Evolutionary conservation across 2,888 invertebrate genomes (phyloP).

Genomic region (Eremobia ochroleuca): DNA sequence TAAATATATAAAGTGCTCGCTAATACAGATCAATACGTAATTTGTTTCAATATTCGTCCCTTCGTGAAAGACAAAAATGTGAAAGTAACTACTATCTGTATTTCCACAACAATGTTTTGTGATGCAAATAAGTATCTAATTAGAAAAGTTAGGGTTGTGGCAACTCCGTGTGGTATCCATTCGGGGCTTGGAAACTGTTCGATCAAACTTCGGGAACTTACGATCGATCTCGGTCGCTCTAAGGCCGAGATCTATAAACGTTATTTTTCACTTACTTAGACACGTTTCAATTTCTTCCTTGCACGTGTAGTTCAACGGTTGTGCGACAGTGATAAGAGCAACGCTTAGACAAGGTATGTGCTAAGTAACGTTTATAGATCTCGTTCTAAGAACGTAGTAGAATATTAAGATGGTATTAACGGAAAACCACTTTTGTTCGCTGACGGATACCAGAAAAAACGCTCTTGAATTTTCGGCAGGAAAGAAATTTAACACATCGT

Average conservation of each 20-base stretch:
- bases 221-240: slow-evolving; percentile 2
- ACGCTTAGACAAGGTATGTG: not conserved
- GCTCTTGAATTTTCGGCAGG: not conserved
- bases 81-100: not conserved
- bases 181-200: slow-evolving; percentile 15
- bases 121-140: slow-evolving; percentile 10
- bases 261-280: not conserved
- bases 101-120: not conserved
- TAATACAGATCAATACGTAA: not conserved
- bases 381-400: not conserved
- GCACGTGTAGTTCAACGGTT: not conserved
- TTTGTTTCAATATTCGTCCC: not conserved
- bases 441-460: too few relatives aligned
- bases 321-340: not conserved
- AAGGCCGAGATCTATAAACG: not conserved
- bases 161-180: slow-evolving; percentile 5
- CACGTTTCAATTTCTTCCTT: not conserved
- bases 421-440: not conserved
- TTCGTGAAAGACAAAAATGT: not conserved
- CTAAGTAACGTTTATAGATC: not conserved
- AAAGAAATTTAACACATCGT: not conserved
- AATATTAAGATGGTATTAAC: not conserved
- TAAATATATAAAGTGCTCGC: not conserved
- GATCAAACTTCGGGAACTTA: slow-evolving; percentile 23
- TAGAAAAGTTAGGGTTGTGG: slow-evolving; percentile 35